These are phyloP conservation scores for Terrapene triunguis DNA, from an alignment of 2,113 vertebrate genomes.

Conservation along the genomic window DNA sequence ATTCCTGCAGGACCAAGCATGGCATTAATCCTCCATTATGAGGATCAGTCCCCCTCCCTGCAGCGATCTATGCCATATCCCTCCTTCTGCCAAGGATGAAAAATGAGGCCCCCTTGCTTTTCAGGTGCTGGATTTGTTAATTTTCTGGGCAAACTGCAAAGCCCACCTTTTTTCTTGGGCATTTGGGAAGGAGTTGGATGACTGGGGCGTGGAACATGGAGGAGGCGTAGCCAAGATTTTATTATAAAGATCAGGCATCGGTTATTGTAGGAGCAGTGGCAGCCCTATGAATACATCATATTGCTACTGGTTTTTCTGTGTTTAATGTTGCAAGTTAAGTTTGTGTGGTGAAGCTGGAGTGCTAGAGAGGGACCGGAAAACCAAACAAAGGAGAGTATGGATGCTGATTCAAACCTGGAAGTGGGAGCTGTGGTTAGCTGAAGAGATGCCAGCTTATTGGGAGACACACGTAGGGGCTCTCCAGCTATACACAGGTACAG, in stretches of 20 bases:
- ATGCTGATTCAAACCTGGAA: neutral
- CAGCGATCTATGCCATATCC: no score
- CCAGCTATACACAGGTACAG: conserved; percentile 20
- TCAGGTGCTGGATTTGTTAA: neutral
- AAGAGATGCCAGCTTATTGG: neutral
- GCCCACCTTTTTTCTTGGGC: neutral
- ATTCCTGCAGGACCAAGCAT: neutral
- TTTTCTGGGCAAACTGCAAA: neutral
- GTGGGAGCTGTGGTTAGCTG: neutral
- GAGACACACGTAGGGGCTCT: neutral
- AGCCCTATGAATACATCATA: conserved; percentile 32
- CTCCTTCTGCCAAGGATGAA: neutral
- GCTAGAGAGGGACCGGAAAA: conserved; percentile 37
- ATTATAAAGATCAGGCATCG: neutral
- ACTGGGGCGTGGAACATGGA: neutral
- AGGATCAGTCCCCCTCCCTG: accelerated
- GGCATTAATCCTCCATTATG: neutral
- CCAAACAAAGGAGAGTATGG: neutral
- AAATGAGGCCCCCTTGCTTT: neutral
- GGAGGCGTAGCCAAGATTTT: neutral
- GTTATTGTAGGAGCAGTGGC: neutral
- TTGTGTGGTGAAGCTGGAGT: conserved; percentile 48
- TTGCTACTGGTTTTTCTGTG: conserved; percentile 53
- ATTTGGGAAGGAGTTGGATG: neutral
- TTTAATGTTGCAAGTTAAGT: conserved; percentile 62